Evolutionary conservation across 2,888 invertebrate genomes (phyloP).

Genomic region (Dorcus parallelipipedus): DNA sequence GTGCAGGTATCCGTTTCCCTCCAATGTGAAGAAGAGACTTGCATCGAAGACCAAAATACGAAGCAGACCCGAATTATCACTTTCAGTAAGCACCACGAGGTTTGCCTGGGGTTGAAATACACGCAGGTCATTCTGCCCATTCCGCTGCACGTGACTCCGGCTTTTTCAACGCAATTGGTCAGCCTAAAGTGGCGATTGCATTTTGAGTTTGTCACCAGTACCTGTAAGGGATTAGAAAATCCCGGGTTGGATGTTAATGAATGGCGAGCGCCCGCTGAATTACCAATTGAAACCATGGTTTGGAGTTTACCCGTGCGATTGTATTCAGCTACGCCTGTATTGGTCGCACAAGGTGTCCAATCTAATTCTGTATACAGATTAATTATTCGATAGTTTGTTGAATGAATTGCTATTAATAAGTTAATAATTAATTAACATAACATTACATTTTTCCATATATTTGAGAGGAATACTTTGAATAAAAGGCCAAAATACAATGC

Average conservation of each 20-base stretch:
- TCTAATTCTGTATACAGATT: conserved; percentile 43
- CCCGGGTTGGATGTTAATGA: conserved; percentile 58
- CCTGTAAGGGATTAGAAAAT: conserved; percentile 53
- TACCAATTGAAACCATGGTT: conserved; percentile 96
- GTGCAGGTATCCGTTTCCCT: conserved; percentile 94
- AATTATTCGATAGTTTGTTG: conserved; percentile 28
- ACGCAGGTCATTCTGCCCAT: conserved; percentile 84
- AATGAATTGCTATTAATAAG: too few relatives aligned
- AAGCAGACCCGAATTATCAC: conserved; percentile 56
- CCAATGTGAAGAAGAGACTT: conserved; percentile 82
- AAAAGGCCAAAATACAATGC: too few relatives aligned
- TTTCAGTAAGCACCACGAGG: conserved; percentile 88
- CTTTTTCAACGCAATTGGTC: conserved; percentile 89
- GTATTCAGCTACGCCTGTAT: conserved; percentile 84
- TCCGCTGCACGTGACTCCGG: conserved; percentile 91
- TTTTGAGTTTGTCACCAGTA: conserved; percentile 94
- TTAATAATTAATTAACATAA: too few relatives aligned
- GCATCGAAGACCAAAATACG: conserved; percentile 46
- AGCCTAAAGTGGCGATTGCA: conserved; percentile 91
- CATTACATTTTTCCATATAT: too few relatives aligned
- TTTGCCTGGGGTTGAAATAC: conserved; percentile 82
- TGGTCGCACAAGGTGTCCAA: conserved; percentile 66
- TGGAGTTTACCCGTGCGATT: conserved; percentile 96
- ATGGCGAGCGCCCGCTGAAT: conserved; percentile 81
- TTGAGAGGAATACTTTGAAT: too few relatives aligned